Conservation (phyloP, 2,797 vertebrate species). For the Xenentodon cancila region DNA sequence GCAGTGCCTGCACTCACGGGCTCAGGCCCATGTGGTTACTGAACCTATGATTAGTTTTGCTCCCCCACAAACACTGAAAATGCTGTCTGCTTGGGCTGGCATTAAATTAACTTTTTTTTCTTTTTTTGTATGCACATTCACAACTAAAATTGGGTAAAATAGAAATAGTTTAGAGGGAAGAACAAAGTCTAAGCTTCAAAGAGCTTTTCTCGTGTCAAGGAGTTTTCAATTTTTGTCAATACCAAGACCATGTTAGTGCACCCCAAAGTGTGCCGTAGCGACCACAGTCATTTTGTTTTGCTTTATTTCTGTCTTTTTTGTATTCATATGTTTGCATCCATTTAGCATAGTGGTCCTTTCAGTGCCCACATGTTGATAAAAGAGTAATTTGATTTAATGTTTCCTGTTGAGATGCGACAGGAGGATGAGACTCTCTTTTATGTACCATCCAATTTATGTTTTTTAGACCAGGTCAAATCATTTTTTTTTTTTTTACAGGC, state of each 20-base stretch:
- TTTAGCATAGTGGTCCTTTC: slow-evolving; percentile 26
- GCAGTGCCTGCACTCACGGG: slow-evolving; percentile 61
- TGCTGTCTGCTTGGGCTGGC: slow-evolving; percentile 42
- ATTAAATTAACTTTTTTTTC: slow-evolving; percentile 43
- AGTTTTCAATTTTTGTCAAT: slow-evolving; percentile 25
- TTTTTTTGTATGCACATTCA: slow-evolving; percentile 22
- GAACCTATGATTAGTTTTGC: slow-evolving; percentile 70
- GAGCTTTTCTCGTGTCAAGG: slow-evolving; percentile 24
- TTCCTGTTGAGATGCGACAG: not conserved
- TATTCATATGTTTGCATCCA: slow-evolving; percentile 33
- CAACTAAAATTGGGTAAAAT: slow-evolving; percentile 28
- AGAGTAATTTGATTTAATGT: slow-evolving; percentile 3
- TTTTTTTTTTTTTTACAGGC: too few species aligned
- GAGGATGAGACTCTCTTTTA: not conserved
- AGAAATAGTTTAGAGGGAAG: slow-evolving; percentile 30
- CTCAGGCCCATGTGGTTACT: slow-evolving; percentile 55
- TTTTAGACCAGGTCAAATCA: slow-evolving; percentile 1
- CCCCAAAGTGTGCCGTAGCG: slow-evolving; percentile 43
- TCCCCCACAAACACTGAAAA: slow-evolving; percentile 64
- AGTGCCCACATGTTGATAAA: slow-evolving; percentile 49
- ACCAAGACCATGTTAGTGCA: slow-evolving; percentile 29
- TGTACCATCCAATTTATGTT: not conserved
- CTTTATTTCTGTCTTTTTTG: slow-evolving; percentile 48
- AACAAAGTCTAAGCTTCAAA: slow-evolving; percentile 8
- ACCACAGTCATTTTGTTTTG: slow-evolving; percentile 51